phyloP scores from a whole-genome alignment of 1,140 invertebrate genomes.

The Drosophila repleta region DNA sequence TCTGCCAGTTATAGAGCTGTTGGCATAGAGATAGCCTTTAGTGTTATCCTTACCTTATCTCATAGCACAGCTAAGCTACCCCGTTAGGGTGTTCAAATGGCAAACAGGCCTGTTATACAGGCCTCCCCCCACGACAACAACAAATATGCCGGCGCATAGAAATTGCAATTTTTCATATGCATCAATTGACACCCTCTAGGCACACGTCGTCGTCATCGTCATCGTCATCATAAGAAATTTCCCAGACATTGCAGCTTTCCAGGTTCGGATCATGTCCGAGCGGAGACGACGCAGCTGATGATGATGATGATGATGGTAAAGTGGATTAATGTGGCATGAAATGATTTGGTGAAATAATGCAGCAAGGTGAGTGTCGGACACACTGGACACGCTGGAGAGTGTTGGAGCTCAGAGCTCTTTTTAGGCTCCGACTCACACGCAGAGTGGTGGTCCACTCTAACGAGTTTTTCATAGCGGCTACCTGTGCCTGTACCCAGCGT shows the following conservation, averaged over 20 bases:
- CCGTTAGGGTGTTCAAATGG: constrained; percentile 9
- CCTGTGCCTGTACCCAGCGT: constrained; percentile 68
- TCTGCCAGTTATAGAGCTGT: too few relatives aligned
- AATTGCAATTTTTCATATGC: constrained; percentile 79
- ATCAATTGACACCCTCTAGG: constrained; percentile 82
- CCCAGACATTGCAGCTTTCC: constrained; percentile 53
- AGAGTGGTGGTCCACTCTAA: constrained; percentile 60
- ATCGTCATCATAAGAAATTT: constrained; percentile 57
- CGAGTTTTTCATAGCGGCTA: constrained; percentile 72
- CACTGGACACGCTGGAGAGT: constrained; percentile 42
- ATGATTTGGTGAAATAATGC: constrained; percentile 82
- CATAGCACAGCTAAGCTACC: too few relatives aligned
- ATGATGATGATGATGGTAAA: constrained; percentile 79
- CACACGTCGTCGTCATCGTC: constrained; percentile 67
- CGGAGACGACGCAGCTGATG: constrained; percentile 34
- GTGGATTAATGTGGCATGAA: constrained; percentile 82
- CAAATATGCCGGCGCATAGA: constrained; percentile 58
- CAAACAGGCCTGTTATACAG: constrained; percentile 19
- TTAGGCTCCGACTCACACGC: constrained; percentile 62
- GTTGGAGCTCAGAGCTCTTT: constrained; percentile 21
- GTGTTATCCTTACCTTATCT: too few relatives aligned
- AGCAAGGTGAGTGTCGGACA: constrained; percentile 54
- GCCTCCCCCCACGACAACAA: constrained; percentile 19
- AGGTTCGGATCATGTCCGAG: constrained; percentile 35
- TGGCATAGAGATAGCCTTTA: too few relatives aligned